phyloP scores from a whole-genome alignment of 2,797 vertebrate genomes.

The Triplophysa yarkandensis region DNA sequence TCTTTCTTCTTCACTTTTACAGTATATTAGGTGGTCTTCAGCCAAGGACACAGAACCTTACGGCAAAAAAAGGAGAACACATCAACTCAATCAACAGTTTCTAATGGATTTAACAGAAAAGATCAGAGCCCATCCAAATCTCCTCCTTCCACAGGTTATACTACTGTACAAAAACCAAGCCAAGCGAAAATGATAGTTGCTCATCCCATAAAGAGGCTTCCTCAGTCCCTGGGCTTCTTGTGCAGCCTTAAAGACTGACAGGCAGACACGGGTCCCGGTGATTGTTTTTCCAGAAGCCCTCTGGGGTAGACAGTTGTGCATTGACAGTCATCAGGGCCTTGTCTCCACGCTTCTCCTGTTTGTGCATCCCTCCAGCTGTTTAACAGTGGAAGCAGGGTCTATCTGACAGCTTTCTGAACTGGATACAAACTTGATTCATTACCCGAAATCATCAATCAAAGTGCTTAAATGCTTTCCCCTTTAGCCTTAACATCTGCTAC shows the following conservation, averaged over 20 bases:
- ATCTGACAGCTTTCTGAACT: conserved; percentile 76
- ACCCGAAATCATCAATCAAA: conserved; percentile 83
- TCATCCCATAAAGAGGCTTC: conserved; percentile 29
- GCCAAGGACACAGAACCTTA: conserved; percentile 30
- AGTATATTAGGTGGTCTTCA: not conserved
- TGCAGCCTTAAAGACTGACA: conserved; percentile 46
- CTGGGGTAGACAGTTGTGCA: conserved; percentile 25
- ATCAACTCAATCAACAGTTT: conserved; percentile 28
- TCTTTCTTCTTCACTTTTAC: not conserved
- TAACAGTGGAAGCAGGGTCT: conserved; percentile 67
- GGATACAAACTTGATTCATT: conserved; percentile 79
- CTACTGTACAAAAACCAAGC: conserved; percentile 18
- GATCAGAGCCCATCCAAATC: conserved; percentile 31
- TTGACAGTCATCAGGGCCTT: conserved; percentile 61
- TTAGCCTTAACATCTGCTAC: conserved; percentile 87
- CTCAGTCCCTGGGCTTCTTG: conserved; percentile 39
- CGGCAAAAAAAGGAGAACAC: conserved; percentile 9
- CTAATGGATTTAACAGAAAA: conserved; percentile 45
- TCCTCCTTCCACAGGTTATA: conserved; percentile 43
- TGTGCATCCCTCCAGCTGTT: conserved; percentile 70
- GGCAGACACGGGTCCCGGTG: conserved; percentile 42
- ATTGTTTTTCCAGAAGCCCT: conserved; percentile 69
- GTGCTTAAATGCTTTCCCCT: conserved; percentile 83
- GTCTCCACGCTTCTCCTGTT: conserved; percentile 65
- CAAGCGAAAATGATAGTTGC: conserved; percentile 46